phyloP scores from a whole-genome alignment of 2,113 vertebrate genomes.

The human region DNA sequence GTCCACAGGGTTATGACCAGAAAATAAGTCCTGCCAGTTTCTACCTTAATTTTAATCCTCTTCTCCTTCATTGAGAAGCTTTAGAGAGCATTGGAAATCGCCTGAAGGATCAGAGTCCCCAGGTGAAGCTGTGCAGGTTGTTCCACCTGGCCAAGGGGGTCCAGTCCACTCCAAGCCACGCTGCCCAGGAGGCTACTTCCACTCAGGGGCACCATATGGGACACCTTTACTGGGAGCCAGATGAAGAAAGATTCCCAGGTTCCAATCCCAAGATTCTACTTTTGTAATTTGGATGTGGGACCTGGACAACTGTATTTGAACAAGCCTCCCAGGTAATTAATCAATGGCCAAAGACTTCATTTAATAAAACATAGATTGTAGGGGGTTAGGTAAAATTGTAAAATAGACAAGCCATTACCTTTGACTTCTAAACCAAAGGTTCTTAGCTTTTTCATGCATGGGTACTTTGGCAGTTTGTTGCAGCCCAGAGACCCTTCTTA shows the following conservation, averaged over 20 bases:
- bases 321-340: background rate
- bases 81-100: background rate
- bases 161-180: background rate
- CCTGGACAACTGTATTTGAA: background rate
- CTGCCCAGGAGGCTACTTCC: background rate
- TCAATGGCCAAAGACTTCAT: background rate
- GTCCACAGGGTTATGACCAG: no score
- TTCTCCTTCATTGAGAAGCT: background rate
- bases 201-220: no score
- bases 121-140: background rate
- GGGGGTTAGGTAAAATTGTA: background rate
- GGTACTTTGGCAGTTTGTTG: background rate
- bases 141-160: background rate
- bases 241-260: background rate
- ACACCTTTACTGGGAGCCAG: background rate
- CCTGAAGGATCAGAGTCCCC: background rate
- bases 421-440: background rate
- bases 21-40: no score
- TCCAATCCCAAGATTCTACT: background rate
- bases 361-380: background rate
- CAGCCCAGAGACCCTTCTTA: background rate
- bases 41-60: background rate
- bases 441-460: background rate
- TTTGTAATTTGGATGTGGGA: background rate
- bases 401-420: background rate